A percentile compares a stretch with the other conserved stretches of the same genome.
These are phyloP conservation scores for Leptatherina wallacei DNA, from an alignment of 2,797 vertebrate genomes.

Conservation along the genomic window DNA sequence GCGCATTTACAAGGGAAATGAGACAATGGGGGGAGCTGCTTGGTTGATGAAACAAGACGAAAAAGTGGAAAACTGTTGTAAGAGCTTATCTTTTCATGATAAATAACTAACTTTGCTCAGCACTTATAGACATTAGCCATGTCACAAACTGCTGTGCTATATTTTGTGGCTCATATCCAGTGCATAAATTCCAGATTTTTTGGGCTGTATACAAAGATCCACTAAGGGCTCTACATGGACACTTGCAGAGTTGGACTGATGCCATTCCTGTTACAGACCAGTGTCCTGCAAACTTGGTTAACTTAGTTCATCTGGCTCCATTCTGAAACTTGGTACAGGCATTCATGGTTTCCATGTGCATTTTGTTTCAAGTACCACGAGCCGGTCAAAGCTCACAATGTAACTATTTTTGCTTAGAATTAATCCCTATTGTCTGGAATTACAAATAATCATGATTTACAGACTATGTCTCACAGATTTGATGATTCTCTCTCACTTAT, in stretches of 20 bases:
- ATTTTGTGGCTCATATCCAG: constrained; percentile 2
- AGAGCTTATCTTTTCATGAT: too few relatives aligned
- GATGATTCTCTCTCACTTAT: not conserved
- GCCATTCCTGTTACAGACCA: not conserved
- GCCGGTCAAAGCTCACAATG: not conserved
- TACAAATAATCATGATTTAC: too few relatives aligned
- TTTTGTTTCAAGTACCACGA: not conserved
- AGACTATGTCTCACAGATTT: too few relatives aligned
- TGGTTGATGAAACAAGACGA: too few relatives aligned
- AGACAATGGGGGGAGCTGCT: too few relatives aligned
- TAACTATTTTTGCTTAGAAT: too few relatives aligned
- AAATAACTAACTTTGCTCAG: not conserved
- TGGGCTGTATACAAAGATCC: too few relatives aligned
- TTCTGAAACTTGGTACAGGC: too few relatives aligned
- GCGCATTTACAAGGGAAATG: too few relatives aligned
- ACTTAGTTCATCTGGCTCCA: not conserved
- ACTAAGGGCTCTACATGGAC: too few relatives aligned
- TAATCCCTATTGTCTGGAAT: not conserved
- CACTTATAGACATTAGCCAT: not conserved
- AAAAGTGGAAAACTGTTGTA: too few relatives aligned
- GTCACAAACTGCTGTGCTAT: not conserved
- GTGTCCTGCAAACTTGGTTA: not conserved
- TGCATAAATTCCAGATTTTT: not conserved
- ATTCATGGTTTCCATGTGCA: not conserved
- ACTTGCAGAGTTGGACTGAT: not conserved